Conservation (phyloP, 1,140 invertebrate genomes). For the Diorhabda carinulata region DNA sequence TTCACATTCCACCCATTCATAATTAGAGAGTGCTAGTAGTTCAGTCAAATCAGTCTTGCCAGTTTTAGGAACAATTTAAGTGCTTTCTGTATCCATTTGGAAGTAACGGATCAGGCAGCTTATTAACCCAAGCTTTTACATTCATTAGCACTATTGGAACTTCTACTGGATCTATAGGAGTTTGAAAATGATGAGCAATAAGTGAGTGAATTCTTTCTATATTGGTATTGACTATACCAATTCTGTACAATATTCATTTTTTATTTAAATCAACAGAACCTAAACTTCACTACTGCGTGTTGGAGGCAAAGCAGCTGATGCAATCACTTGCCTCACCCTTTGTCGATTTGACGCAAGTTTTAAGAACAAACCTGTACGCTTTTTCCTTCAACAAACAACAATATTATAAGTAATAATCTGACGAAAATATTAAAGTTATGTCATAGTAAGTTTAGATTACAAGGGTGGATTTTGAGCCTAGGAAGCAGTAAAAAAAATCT, state of each 20-base stretch:
- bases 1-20: background rate
- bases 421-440: background rate
- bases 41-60: constrained; percentile 1
- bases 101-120: too few relatives aligned
- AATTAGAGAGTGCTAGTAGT: background rate
- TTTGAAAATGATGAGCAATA: background rate
- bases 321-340: background rate
- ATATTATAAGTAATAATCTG: too few relatives aligned
- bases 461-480: too few relatives aligned
- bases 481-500: background rate
- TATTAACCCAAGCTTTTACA: too few relatives aligned
- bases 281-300: background rate
- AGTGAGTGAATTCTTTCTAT: background rate
- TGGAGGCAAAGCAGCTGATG: background rate
- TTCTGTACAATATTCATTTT: too few relatives aligned
- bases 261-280: background rate
- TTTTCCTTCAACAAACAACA: background rate
- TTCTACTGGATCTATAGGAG: background rate
- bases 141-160: background rate
- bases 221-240: too few relatives aligned
- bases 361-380: background rate
- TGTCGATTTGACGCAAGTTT: background rate
- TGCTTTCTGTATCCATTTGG: constrained; percentile 3
- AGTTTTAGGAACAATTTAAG: background rate
- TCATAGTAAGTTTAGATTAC: background rate